These are phyloP conservation scores for Meloidogyne exigua DNA, from an alignment of 1,140 invertebrate species.

Conservation along the genomic window DNA sequence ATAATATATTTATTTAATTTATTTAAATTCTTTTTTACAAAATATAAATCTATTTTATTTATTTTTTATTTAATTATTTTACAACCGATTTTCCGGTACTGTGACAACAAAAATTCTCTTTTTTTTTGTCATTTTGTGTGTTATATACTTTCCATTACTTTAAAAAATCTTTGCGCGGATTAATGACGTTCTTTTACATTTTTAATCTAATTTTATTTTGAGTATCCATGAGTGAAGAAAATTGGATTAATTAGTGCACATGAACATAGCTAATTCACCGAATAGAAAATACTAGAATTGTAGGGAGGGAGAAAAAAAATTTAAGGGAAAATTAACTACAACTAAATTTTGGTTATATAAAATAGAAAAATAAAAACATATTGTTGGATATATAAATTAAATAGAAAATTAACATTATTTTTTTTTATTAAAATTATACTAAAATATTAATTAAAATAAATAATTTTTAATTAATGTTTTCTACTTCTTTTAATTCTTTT, in stretches of 20 bases:
- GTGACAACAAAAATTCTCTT: background rate
- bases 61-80: background rate
- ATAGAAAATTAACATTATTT: too few species aligned
- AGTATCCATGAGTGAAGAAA: background rate
- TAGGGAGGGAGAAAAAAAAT: too few species aligned
- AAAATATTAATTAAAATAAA: background rate
- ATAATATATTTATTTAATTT: too few species aligned
- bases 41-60: background rate
- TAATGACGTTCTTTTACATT: background rate
- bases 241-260: slow-evolving; percentile 2
- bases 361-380: background rate
- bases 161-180: slow-evolving; percentile 7
- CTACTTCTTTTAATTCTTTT: background rate
- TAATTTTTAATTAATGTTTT: background rate
- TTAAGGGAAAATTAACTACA: too few species aligned
- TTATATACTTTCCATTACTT: background rate
- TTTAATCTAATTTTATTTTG: background rate
- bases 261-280: background rate
- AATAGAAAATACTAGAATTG: too few species aligned
- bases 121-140: background rate
- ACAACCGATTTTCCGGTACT: background rate
- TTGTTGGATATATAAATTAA: background rate
- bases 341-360: too few species aligned
- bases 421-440: too few species aligned
- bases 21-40: background rate